Evolutionary conservation across 2,888 invertebrate species (phyloP), one percentile per base, ranked within the genome.

Genomic region (Taphrorychus bicolor): DNA sequence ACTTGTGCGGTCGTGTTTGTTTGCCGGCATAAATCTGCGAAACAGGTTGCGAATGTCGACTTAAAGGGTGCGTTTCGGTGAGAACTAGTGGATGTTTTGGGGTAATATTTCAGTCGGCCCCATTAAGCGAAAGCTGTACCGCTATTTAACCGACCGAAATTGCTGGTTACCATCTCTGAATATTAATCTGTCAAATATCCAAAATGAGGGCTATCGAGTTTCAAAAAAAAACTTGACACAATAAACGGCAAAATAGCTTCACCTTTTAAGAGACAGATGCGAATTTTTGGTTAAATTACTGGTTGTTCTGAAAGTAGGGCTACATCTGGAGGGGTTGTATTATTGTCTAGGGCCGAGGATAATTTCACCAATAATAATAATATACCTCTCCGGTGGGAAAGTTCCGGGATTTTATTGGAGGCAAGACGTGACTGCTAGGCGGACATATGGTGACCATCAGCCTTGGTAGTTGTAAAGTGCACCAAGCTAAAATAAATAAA

Each of bases 181-280:
- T 45, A 45, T 32, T 32, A 32, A 32, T 32, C 32, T 32, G 45
- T n/a, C n/a, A n/a, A n/a, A n/a, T n/a, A n/a, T n/a, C 52, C 14
- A 64, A 72, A 70, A 60, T 65, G 59, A 57, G 59, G 51, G 59
- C 63, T 72, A 72, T 72, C 71, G 57, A 64, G 70, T 73, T 62
- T 64, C 71, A 66, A 19, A 66, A 69, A 69, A 17, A 71, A 72
- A 72, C n/a, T n/a, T 72, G 70, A 60, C 68, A 71, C 66, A 71
- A 72, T 66, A 58, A 14, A 45, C 45, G n/a, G n/a, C n/a, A 16
- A 61, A 69, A 69, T 52, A 59, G 53, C 18, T 45, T 16, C 51
- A 40, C 22, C 63, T 66, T 70, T 71, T 19, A 53, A 45, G 58
- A 49, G 59, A 66, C 70, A 72, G 70, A 70, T 72, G 72, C 63